These are phyloP conservation scores for Rapana venosa DNA, from an alignment of 2,888 invertebrate genomes.

Conservation along the genomic window DNA sequence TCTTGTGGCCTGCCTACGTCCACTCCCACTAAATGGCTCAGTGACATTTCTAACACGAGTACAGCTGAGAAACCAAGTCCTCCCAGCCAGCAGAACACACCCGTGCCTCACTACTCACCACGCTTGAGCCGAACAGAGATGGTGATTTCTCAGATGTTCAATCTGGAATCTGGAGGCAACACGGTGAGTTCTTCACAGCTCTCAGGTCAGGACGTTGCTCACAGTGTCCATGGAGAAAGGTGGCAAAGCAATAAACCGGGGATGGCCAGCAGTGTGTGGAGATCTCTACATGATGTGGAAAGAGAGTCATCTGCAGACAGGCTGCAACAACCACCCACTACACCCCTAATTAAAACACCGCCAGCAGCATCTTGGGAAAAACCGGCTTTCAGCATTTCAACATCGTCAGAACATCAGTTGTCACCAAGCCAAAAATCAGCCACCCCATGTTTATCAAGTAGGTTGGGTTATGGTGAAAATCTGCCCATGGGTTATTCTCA, in stretches of 20 bases:
- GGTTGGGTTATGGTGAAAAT: not conserved
- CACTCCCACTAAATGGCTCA: not conserved
- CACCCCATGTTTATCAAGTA: no score
- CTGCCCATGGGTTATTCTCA: not conserved
- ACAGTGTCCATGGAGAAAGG: not conserved
- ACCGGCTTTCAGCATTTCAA: not conserved
- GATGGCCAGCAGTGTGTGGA: not conserved
- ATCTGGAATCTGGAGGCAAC: not conserved
- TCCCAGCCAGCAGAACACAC: not conserved
- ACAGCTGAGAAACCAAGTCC: not conserved
- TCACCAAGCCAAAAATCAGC: constrained; percentile 1
- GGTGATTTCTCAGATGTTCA: constrained; percentile 35
- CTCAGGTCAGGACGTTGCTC: not conserved
- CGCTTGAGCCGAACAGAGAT: constrained; percentile 27
- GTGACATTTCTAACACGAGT: not conserved
- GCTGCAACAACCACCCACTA: not conserved
- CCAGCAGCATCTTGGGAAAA: not conserved
- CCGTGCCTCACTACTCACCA: not conserved
- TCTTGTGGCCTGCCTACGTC: not conserved
- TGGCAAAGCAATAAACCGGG: not conserved
- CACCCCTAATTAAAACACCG: not conserved
- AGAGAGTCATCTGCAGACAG: not conserved
- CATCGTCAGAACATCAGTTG: not conserved
- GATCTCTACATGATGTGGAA: not conserved
- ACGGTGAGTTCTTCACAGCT: not conserved